Evolutionary conservation across 2,113 vertebrate genomes (phyloP).

Genomic region (Toxotes jaculatrix): DNA sequence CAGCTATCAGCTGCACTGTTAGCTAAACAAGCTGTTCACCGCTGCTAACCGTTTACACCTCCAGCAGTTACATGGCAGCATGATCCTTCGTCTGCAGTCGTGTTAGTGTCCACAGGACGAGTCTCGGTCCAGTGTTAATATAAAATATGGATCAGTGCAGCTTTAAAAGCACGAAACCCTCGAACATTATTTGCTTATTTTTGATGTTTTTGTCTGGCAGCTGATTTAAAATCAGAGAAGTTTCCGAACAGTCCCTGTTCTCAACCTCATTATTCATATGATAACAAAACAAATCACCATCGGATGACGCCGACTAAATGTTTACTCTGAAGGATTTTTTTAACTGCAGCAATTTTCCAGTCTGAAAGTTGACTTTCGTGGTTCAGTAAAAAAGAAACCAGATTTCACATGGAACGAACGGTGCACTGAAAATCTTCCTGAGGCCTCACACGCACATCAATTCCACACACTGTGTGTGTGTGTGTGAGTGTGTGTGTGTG

Average conservation of each 20-base stretch:
- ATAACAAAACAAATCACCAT: not conserved
- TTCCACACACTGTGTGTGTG: not conserved
- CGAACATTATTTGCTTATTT: too few species aligned
- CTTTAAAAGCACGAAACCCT: not conserved
- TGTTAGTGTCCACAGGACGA: too few species aligned
- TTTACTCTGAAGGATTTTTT: not conserved
- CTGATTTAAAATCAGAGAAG: not conserved
- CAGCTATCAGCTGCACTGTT: too few species aligned
- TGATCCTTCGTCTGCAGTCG: not conserved
- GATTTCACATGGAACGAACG: constrained; percentile 3
- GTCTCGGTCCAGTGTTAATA: not conserved
- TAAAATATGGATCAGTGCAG: not conserved
- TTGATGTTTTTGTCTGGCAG: not conserved
- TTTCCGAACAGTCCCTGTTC: not conserved
- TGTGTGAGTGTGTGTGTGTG: constrained; percentile 3
- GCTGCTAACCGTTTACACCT: too few species aligned
- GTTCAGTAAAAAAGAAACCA: not conserved
- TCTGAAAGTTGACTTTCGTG: not conserved
- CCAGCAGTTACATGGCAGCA: not conserved
- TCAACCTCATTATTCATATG: not conserved
- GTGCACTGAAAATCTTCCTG: not conserved
- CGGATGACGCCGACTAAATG: not conserved
- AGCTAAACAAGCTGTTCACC: too few species aligned
- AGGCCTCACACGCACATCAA: not conserved
- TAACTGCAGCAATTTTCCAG: not conserved